A percentile compares a stretch with the other conserved stretches of the same genome.
Evolutionary conservation across 2,797 vertebrate species (phyloP).

Genomic region (Saxicola maurus): DNA sequence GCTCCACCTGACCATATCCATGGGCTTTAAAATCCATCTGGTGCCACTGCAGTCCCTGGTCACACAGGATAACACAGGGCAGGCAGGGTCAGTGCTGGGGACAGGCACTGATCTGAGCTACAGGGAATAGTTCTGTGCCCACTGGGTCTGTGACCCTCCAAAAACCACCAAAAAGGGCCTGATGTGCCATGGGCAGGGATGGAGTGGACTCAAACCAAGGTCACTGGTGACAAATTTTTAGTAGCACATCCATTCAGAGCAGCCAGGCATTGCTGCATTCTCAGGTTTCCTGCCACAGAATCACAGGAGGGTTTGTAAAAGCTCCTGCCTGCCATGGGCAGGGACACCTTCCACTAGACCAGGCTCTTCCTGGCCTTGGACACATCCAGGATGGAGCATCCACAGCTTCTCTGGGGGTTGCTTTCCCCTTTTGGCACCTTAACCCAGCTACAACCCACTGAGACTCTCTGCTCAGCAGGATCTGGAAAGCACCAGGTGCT

Average conservation of each 20-base stretch:
- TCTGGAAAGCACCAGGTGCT: background rate
- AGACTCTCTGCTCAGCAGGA: background rate
- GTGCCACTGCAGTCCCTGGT: background rate
- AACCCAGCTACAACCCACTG: background rate
- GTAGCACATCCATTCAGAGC: background rate
- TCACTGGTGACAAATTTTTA: background rate
- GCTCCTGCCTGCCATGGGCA: background rate
- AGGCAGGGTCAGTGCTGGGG: background rate
- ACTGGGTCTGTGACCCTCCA: background rate
- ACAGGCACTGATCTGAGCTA: background rate
- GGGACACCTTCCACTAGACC: background rate
- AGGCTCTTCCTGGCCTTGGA: background rate
- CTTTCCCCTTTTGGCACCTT: background rate
- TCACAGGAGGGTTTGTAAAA: background rate
- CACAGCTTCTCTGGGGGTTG: fast-evolving
- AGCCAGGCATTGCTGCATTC: background rate
- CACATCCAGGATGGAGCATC: background rate
- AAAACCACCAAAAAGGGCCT: background rate
- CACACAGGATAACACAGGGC: background rate
- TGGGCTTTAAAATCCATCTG: background rate
- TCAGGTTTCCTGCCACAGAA: background rate
- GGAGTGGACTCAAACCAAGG: background rate
- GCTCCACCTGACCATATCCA: background rate
- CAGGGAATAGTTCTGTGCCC: background rate
- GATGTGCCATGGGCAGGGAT: fast-evolving